Evolutionary conservation across 2,888 invertebrate genomes (phyloP).

Genomic region (Ariolimax columbianus): DNA sequence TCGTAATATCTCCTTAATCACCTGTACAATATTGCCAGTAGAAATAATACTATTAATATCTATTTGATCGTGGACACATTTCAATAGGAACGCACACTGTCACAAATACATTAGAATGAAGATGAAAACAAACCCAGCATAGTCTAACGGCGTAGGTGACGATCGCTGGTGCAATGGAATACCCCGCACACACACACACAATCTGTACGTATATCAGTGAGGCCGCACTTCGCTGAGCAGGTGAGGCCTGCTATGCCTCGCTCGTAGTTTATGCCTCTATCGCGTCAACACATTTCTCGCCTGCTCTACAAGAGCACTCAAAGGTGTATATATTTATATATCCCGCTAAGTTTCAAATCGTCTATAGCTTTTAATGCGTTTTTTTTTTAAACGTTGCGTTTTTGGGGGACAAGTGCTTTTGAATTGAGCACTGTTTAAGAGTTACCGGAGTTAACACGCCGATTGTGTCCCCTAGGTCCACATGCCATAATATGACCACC

Average conservation of each 20-base stretch:
- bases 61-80: background rate
- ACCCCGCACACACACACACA: slow-evolving; percentile 20
- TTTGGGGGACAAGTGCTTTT: no score
- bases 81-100: background rate
- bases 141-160: background rate
- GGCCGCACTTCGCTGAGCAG: background rate
- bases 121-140: background rate
- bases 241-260: background rate
- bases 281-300: background rate
- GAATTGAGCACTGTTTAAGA: no score
- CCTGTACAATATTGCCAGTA: no score
- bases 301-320: background rate
- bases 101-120: background rate
- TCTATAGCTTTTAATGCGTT: no score
- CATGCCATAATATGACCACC: no score
- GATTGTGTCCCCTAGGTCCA: no score
- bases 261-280: background rate
- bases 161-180: background rate
- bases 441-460: no score
- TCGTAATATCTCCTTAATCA: background rate
- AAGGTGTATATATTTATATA: background rate
- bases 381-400: no score
- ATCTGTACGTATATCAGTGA: no score
- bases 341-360: no score
- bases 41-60: background rate